phyloP scores from a whole-genome alignment of 1,140 invertebrate species.

The Drosophila parabipectinata region DNA sequence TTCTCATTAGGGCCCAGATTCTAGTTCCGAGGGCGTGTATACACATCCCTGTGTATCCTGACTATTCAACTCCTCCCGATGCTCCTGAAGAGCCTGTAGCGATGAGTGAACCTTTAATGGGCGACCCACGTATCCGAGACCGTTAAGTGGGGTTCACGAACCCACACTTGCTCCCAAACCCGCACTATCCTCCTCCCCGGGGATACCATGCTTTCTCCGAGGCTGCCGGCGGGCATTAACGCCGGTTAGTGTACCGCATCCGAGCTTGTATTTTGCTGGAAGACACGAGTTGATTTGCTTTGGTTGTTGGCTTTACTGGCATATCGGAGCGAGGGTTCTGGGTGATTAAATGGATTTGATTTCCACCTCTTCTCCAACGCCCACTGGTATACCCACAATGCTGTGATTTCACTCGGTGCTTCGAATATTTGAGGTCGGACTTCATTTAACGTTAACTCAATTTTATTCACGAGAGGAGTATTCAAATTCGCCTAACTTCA shows the following conservation, averaged over 20 bases:
- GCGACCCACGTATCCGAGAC: conserved; percentile 24
- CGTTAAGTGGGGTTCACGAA: conserved; percentile 73
- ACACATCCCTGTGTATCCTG: conserved; percentile 12
- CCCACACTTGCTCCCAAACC: conserved; percentile 38
- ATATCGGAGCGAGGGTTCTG: conserved; percentile 40
- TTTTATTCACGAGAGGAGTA: conserved; percentile 1
- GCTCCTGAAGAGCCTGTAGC: conserved; percentile 19
- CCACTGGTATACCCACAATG: neutral
- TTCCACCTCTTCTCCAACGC: conserved; percentile 35
- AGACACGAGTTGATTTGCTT: conserved; percentile 30
- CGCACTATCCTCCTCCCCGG: neutral
- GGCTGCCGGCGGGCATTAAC: conserved; percentile 53
- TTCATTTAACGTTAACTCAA: conserved; percentile 16
- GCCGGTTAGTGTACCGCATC: conserved; percentile 52
- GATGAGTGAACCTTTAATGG: conserved; percentile 45
- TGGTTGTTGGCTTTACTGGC: conserved; percentile 27
- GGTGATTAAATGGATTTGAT: conserved; percentile 74
- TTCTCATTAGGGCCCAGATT: conserved; percentile 12
- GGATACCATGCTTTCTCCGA: neutral
- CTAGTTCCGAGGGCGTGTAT: conserved; percentile 8
- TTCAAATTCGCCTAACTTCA: conserved; percentile 23
- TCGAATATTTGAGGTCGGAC: conserved; percentile 45
- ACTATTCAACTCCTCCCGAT: conserved; percentile 26
- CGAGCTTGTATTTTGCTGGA: conserved; percentile 5
- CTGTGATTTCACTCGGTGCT: conserved; percentile 32